Conservation (phyloP, 1,140 invertebrate species). For the Arctopsyche grandis region DNA sequence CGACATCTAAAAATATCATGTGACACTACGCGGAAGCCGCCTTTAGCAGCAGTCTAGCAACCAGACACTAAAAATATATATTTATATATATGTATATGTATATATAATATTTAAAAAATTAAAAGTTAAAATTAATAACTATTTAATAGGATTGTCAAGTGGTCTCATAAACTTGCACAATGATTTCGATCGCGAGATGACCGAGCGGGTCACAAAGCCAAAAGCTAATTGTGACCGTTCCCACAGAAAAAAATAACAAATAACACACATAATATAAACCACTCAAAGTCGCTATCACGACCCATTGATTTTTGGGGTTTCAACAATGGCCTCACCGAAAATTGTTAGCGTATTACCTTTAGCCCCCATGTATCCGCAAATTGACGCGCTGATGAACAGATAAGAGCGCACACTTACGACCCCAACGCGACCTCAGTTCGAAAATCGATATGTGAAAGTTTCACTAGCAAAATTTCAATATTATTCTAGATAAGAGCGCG, state of each 20-base stretch:
- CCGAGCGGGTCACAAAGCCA: conserved; percentile 26
- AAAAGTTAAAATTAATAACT: too few relatives aligned
- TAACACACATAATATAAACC: conserved; percentile 30
- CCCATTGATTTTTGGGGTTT: conserved; percentile 42
- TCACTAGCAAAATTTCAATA: too few relatives aligned
- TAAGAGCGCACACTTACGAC: conserved; percentile 47
- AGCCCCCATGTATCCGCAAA: conserved; percentile 39
- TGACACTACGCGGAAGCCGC: too few relatives aligned
- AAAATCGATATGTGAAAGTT: neutral
- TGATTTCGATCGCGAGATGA: neutral
- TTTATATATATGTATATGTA: too few relatives aligned
- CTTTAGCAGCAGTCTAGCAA: too few relatives aligned
- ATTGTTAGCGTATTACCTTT: conserved; percentile 41
- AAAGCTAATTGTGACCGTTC: conserved; percentile 49
- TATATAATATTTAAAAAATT: too few relatives aligned
- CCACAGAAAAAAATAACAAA: conserved; percentile 40
- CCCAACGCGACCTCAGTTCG: neutral
- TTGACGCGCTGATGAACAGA: conserved; percentile 45
- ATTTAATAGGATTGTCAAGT: too few relatives aligned
- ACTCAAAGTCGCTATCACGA: conserved; percentile 41
- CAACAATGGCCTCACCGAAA: conserved; percentile 43
- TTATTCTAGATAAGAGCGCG: too few relatives aligned
- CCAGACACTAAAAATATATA: too few relatives aligned
- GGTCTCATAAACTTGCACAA: too few relatives aligned
- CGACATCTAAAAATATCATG: too few relatives aligned